Base-by-base conservation (phyloP, 2,113 vertebrate species). In the Canis aureus region DNA sequence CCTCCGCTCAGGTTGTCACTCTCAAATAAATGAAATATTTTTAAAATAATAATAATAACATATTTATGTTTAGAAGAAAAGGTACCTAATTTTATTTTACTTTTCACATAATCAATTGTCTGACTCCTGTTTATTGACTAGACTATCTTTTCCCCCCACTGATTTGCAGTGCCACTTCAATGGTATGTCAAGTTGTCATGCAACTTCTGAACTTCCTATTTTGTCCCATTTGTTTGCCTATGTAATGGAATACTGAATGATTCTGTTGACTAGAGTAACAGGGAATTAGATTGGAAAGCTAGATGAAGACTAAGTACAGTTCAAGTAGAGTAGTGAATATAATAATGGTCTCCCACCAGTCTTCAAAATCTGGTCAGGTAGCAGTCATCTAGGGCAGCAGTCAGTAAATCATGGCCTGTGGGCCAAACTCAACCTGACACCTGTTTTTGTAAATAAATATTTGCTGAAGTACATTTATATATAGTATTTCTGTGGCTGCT, bases 371-470 rank as follows among this genome's bases (percentile, higher is more conserved):
- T 85, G 57, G 27, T 85, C 19, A 90, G 17, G 29, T 62, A 59
- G 29, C 79, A 85, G 22, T 90, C 80, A 67, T 19, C 64, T 59
- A 81, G 13, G 81, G 27, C 8, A 92, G 43, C 22, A 43, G 11
- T 88, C 55, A 59, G 62, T 74, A 91, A 76, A 22, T 81, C 53
- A 32, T 11, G 38, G 67, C n/a, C 53, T 74, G 5, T 69, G 32
- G 13, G 60, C 23, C 38, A 83, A 93, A 83, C 51, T 53, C 20
- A 78, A 60, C 8, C 53, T n/a, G 51, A 78, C 13, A 55, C 19
- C 17, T 93, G 59, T 82, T 82, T 93, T 57, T 95, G 15, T 66
- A 91, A 93, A 89, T 66, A 81, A 95, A 25, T 49, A 27, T 22
- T 80, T 95, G 57, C 27, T 51, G 25, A 32, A 80, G 84, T 80